Conservation (phyloP, 2,113 vertebrate genomes). For the Erythrolamprus reginae region DNA sequence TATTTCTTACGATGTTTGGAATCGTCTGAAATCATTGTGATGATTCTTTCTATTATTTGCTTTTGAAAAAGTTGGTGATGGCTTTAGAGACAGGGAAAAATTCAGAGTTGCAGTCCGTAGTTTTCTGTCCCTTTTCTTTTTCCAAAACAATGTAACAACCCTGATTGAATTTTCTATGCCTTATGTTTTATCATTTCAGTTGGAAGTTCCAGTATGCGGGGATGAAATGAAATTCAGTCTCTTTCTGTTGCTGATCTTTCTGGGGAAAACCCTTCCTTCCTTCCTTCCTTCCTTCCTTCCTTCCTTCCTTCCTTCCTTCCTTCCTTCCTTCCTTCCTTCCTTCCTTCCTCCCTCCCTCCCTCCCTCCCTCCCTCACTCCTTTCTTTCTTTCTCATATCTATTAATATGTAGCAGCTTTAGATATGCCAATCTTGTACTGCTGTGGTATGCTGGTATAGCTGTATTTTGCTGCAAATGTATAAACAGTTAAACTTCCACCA, state of each 20-base stretch:
- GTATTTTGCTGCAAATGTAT: not conserved
- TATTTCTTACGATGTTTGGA: conserved; percentile 41
- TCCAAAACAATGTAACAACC: conserved; percentile 52
- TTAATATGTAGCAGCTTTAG: not conserved
- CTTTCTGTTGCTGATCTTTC: conserved; percentile 14
- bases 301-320: not conserved
- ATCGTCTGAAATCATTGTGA: conserved; percentile 41
- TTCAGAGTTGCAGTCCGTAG: conserved; percentile 48
- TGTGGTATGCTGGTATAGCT: not conserved
- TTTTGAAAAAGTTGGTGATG: conserved; percentile 43
- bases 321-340: not conserved
- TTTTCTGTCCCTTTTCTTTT: not conserved
- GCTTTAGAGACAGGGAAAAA: conserved; percentile 26
- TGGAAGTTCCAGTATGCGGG: conserved; percentile 61
- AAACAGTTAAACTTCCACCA: not conserved
- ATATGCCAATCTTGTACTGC: not conserved
- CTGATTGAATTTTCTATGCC: conserved; percentile 61
- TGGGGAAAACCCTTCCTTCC: accelerated
- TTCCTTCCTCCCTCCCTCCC: not conserved
- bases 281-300: not conserved
- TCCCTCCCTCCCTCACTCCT: not conserved
- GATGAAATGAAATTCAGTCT: conserved; percentile 53
- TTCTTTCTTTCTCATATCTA: not conserved
- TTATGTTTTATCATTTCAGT: conserved; percentile 76
- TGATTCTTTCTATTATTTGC: conserved; percentile 21